phyloP scores from a whole-genome alignment of 2,113 vertebrate species.

The Zosterops japonicus region DNA sequence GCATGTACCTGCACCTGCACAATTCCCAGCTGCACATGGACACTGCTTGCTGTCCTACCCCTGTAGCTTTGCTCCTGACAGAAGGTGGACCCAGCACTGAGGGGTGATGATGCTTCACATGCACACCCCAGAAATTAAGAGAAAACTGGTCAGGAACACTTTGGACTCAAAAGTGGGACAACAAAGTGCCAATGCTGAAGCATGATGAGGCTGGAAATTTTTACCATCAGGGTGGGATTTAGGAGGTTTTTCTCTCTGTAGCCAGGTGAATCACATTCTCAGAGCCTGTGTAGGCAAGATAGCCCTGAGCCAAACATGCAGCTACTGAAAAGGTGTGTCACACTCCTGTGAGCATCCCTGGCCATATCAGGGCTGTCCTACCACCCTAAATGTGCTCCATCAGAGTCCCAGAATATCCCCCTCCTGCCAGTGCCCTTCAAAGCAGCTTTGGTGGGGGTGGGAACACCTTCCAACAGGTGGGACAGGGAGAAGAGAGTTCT shows the following conservation, averaged over 20 bases:
- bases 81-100: fast-evolving
- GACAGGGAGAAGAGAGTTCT: neutral
- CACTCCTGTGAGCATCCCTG: neutral
- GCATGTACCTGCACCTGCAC: neutral
- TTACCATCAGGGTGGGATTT: neutral
- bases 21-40: fast-evolving
- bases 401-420: neutral
- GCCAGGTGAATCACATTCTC: neutral
- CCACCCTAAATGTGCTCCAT: neutral
- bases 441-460: neutral
- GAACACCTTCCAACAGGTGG: neutral
- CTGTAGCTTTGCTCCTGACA: neutral
- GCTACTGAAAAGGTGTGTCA: neutral
- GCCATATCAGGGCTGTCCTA: neutral
- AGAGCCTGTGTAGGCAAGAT: neutral
- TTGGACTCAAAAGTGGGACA: neutral
- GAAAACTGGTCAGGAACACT: neutral
- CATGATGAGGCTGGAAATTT: neutral
- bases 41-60: neutral
- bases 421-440: neutral
- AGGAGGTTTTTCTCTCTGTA: neutral
- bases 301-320: neutral
- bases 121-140: neutral
- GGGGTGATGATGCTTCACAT: neutral
- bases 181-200: neutral